phyloP scores from a whole-genome alignment of 2,113 vertebrate species.

The Lepus americanus region DNA sequence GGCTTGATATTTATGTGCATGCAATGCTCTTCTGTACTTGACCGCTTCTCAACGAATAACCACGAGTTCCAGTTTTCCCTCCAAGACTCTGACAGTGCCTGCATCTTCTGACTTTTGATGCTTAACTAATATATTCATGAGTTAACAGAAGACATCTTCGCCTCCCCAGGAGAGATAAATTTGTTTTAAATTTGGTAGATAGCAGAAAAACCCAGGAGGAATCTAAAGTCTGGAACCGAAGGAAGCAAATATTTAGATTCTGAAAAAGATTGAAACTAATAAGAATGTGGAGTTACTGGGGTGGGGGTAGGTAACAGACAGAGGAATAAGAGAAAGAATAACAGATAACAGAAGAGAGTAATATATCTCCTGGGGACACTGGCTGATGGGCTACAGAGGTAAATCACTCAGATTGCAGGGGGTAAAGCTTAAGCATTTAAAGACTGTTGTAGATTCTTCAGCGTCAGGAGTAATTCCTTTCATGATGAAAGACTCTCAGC shows the following conservation, averaged over 20 bases:
- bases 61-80: not conserved
- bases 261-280: not conserved
- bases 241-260: conserved; percentile 24
- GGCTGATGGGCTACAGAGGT: not conserved
- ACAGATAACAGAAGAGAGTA: not conserved
- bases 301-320: not conserved
- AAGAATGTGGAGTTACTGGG: not conserved
- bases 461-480: conserved; percentile 4
- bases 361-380: not conserved
- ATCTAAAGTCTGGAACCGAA: not conserved
- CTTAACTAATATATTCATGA: not conserved
- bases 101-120: not conserved
- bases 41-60: not conserved
- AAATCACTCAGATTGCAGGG: not conserved
- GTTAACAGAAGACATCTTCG: not conserved
- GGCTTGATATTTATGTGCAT: accelerated
- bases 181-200: not conserved
- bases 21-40: not conserved
- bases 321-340: not conserved
- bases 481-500: not conserved
- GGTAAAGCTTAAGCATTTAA: not conserved
- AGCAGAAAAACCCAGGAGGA: not conserved
- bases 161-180: not conserved
- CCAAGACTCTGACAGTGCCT: not conserved
- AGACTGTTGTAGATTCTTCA: not conserved